These are phyloP conservation scores for Cyclina sinensis DNA, from an alignment of 1,140 invertebrate genomes.

Conservation along the genomic window DNA sequence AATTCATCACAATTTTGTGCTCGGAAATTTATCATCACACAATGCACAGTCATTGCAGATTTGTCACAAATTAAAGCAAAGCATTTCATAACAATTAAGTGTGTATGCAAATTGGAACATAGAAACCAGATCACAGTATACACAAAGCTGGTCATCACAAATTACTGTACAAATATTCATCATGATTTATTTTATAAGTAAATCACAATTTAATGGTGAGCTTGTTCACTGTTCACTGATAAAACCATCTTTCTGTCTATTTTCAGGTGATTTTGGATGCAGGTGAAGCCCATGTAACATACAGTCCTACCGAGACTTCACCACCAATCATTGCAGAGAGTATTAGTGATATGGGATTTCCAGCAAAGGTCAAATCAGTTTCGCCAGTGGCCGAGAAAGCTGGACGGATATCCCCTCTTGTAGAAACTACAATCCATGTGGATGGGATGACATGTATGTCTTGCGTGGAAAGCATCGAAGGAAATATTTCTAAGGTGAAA, in stretches of 20 bases:
- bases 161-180: no score
- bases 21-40: no score
- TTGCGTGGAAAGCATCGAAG: conserved; percentile 86
- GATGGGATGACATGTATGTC: conserved; percentile 86
- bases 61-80: no score
- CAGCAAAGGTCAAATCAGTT: conserved; percentile 72
- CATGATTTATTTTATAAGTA: background rate
- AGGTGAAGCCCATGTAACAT: conserved; percentile 78
- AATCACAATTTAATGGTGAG: background rate
- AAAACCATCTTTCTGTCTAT: background rate
- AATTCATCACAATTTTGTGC: no score
- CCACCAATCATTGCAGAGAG: conserved; percentile 79
- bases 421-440: conserved; percentile 61
- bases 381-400: conserved; percentile 55
- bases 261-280: conserved; percentile 79
- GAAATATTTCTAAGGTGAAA: conserved; percentile 70
- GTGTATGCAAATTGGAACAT: no score
- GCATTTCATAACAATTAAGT: no score
- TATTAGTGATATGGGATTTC: conserved; percentile 84
- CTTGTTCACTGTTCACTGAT: background rate
- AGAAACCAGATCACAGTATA: no score
- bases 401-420: background rate
- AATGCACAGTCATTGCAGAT: background rate
- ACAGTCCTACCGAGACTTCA: conserved; percentile 77
- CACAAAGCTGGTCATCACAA: no score